Conservation (phyloP, 2,797 vertebrate genomes). For the Chaetodon trifasciatus region DNA sequence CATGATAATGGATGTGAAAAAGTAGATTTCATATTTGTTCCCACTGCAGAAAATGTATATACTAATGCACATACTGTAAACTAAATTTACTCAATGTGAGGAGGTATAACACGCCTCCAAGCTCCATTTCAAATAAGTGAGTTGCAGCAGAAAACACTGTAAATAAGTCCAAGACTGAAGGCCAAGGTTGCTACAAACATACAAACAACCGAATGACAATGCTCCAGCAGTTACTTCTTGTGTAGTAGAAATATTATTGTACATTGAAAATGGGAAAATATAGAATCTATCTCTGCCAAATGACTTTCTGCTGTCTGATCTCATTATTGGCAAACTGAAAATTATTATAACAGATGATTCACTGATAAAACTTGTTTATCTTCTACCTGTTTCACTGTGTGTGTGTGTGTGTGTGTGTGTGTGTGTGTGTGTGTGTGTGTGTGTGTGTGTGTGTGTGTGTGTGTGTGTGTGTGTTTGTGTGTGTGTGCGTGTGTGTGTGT, state of each 20-base stretch:
- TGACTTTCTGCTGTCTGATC: conserved; percentile 33
- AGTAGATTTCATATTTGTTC: conserved; percentile 34
- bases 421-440: not conserved
- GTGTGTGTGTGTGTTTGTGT: not conserved
- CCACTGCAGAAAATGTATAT: conserved; percentile 65
- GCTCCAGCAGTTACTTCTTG: conserved; percentile 36
- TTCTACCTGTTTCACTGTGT: not conserved
- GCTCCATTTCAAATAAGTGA: conserved; percentile 38
- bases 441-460: not conserved
- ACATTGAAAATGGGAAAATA: conserved; percentile 60
- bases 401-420: not conserved
- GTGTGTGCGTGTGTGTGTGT: not conserved
- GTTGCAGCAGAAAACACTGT: conserved; percentile 49
- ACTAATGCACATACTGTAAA: conserved; percentile 77
- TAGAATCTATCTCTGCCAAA: conserved; percentile 45
- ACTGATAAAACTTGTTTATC: conserved; percentile 1
- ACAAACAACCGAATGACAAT: conserved; percentile 23
- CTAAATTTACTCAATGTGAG: conserved; percentile 49
- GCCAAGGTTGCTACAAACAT: conserved; percentile 10
- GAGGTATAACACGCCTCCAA: not conserved
- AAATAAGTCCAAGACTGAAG: conserved; percentile 53
- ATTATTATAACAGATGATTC: conserved; percentile 16
- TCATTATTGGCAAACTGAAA: not conserved
- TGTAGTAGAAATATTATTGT: conserved; percentile 55
- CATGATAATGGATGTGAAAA: not conserved